Percentiles rank a stretch among this genome's conserved stretches.
phyloP scores from a whole-genome alignment of 2,888 invertebrate species.

The Zygaena filipendulae region DNA sequence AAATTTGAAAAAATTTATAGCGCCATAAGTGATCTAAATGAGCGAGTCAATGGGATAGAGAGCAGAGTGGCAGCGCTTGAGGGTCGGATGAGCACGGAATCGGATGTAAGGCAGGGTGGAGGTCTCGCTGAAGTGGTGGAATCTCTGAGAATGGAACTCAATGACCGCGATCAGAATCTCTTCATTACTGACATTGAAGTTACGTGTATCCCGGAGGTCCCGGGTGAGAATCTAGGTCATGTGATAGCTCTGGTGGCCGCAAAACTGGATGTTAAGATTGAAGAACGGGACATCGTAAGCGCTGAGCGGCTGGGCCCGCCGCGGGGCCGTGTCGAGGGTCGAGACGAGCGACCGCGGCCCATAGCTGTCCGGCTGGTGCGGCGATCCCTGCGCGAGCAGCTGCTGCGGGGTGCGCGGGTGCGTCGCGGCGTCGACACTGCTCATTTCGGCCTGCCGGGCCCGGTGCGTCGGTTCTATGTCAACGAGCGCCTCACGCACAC shows the following conservation, averaged over 20 bases:
- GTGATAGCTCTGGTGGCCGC: conserved; percentile 3
- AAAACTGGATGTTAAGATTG: conserved; percentile 11
- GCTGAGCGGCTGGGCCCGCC: conserved; percentile 8
- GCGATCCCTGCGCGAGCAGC: conserved; percentile 11
- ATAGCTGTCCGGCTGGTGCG: conserved; percentile 13
- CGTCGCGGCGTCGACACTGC: conserved; percentile 12
- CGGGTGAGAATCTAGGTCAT: conserved; percentile 9
- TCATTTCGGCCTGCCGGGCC: conserved; percentile 8
- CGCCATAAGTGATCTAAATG: not conserved
- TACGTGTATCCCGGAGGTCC: conserved; percentile 9
- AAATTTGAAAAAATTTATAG: not conserved
- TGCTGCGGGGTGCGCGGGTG: conserved; percentile 14
- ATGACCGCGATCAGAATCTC: conserved; percentile 12
- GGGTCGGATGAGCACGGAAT: not conserved
- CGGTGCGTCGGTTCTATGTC: conserved; percentile 10
- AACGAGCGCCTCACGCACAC: conserved; percentile 16
- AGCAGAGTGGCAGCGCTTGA: not conserved
- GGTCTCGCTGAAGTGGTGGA: not conserved
- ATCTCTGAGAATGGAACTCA: conserved; percentile 5
- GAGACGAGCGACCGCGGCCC: conserved; percentile 9
- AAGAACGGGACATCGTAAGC: conserved; percentile 12
- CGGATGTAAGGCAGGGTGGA: not conserved
- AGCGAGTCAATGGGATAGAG: not conserved
- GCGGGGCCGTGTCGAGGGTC: not conserved
- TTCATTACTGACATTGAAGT: conserved; percentile 12